Evolutionary conservation across 2,888 invertebrate genomes (phyloP).

Genomic region (Apamea sordens): DNA sequence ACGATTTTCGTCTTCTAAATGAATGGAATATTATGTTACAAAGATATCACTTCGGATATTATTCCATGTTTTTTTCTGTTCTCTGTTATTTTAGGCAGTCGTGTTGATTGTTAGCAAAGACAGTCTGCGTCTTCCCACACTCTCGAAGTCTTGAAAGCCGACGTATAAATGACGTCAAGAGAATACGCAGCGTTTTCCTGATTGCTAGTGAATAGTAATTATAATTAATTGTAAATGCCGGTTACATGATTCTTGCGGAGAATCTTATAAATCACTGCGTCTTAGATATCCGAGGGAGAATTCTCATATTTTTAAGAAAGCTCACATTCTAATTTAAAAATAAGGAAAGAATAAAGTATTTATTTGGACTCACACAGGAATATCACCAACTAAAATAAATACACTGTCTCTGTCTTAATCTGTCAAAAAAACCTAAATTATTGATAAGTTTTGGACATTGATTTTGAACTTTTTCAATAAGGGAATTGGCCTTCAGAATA

Average conservation of each 20-base stretch:
- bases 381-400: background rate
- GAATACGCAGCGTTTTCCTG: background rate
- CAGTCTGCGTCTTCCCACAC: conserved; percentile 22
- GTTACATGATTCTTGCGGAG: background rate
- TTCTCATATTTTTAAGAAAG: background rate
- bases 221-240: background rate
- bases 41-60: conserved; percentile 8
- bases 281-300: background rate
- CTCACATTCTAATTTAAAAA: background rate
- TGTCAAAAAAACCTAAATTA: background rate
- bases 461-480: background rate
- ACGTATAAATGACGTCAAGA: background rate
- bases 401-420: background rate
- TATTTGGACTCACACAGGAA: too few species aligned
- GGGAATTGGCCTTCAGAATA: background rate
- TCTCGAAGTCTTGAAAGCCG: background rate
- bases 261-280: background rate
- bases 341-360: too few species aligned
- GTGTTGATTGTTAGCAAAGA: background rate
- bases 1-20: background rate
- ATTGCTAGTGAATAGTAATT: background rate
- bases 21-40: conserved; percentile 4
- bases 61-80: background rate
- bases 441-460: background rate
- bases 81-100: background rate